phyloP scores from a whole-genome alignment of 2,113 vertebrate genomes.

The Ciconia stormi region DNA sequence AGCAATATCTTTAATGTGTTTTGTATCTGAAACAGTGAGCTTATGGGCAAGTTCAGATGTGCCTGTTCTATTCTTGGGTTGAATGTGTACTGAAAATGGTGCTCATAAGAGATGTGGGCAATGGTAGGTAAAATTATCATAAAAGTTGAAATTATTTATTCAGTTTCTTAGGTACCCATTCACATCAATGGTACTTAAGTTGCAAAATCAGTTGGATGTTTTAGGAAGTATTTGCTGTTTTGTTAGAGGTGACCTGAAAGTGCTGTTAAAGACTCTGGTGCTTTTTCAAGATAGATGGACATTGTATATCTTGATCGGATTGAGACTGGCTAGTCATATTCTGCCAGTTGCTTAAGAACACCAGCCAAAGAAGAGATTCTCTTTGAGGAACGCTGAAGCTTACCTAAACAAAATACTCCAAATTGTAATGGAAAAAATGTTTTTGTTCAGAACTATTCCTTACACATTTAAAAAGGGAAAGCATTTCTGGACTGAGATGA shows the following conservation, averaged over 20 bases:
- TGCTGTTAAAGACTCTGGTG: not conserved
- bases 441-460: not conserved
- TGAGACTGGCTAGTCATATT: not conserved
- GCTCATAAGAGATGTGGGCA: not conserved
- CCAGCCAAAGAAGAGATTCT: not conserved
- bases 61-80: not conserved
- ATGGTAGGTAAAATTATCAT: not conserved
- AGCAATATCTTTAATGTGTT: not conserved
- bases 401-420: not conserved
- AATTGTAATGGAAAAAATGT: not conserved
- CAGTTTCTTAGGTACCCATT: not conserved
- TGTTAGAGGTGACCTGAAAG: not conserved
- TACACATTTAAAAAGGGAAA: not conserved
- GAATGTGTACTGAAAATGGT: not conserved
- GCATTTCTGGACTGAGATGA: not conserved
- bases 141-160: not conserved
- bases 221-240: not conserved
- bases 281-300: not conserved
- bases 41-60: not conserved
- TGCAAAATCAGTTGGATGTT: not conserved
- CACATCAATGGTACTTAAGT: accelerated
- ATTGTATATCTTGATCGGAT: not conserved
- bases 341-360: not conserved
- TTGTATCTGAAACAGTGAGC: not conserved
- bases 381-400: not conserved